phyloP scores from a whole-genome alignment of 2,888 invertebrate genomes.

The Galeopsomyia nigrocyanea region DNA sequence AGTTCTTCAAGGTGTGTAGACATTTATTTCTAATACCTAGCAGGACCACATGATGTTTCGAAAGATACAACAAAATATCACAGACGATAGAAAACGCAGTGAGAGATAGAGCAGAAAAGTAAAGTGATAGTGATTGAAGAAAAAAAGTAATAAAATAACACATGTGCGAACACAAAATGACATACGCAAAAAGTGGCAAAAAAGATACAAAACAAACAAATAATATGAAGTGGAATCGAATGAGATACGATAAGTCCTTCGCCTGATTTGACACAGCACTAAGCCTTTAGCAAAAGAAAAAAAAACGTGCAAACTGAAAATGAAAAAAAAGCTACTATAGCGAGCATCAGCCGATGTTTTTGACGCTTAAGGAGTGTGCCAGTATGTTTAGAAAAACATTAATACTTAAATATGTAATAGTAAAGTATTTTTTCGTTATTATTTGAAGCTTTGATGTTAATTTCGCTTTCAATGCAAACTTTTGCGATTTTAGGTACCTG shows the following conservation, averaged over 20 bases:
- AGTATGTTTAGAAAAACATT: too few relatives aligned
- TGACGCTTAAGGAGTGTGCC: conserved; percentile 53
- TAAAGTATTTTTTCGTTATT: too few relatives aligned
- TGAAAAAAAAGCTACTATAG: conserved; percentile 50
- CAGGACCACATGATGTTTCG: neutral
- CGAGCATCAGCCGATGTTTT: conserved; percentile 57
- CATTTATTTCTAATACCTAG: conserved; percentile 21
- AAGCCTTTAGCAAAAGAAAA: conserved; percentile 38
- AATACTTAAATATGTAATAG: too few relatives aligned
- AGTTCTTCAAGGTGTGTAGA: neutral
- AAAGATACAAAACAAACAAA: conserved; percentile 61
- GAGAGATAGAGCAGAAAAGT: conserved; percentile 43
- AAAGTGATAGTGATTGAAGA: conserved; percentile 45
- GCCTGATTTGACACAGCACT: conserved; percentile 47
- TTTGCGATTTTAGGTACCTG: too few relatives aligned
- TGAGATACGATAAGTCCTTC: conserved; percentile 53
- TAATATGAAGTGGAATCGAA: conserved; percentile 57
- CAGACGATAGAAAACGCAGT: conserved; percentile 26
- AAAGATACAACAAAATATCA: conserved; percentile 22
- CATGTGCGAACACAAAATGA: conserved; percentile 34
- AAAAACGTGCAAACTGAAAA: conserved; percentile 53
- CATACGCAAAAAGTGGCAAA: conserved; percentile 62
- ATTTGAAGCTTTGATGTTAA: too few relatives aligned
- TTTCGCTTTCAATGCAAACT: too few relatives aligned
- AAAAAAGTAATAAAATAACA: conserved; percentile 45